Conservation (phyloP, 2,888 invertebrate species). For the Calameuta pallipes region DNA sequence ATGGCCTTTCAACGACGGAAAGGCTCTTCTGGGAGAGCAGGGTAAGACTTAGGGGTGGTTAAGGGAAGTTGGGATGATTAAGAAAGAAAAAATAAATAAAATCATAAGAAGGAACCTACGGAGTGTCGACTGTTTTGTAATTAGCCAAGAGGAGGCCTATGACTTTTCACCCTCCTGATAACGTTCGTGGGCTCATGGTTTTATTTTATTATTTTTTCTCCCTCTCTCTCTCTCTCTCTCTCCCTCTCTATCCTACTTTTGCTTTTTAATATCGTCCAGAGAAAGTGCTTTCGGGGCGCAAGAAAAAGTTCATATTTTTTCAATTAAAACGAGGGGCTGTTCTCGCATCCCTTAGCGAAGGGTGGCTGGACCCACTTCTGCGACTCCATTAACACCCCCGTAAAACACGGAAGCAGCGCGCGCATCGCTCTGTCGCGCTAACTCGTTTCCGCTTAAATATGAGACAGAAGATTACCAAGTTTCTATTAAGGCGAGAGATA, state of each 20-base stretch:
- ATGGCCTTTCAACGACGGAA: slow-evolving; percentile 7
- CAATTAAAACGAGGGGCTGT: slow-evolving; percentile 54
- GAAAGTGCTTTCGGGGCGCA: slow-evolving; percentile 55
- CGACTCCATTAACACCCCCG: slow-evolving; percentile 56
- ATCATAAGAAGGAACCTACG: slow-evolving; percentile 6
- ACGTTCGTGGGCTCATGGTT: neutral
- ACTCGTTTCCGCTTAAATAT: slow-evolving; percentile 41
- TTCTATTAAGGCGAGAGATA: slow-evolving; percentile 11
- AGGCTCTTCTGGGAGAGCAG: slow-evolving; percentile 27
- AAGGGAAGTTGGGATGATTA: neutral
- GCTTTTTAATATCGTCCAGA: slow-evolving; percentile 14
- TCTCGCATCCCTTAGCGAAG: slow-evolving; percentile 12
- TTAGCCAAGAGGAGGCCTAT: slow-evolving; percentile 35
- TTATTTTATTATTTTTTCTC: neutral
- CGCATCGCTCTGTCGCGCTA: slow-evolving; percentile 2
- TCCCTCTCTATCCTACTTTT: neutral
- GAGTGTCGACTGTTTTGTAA: slow-evolving; percentile 42
- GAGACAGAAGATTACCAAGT: slow-evolving; percentile 36
- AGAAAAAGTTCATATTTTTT: slow-evolving; percentile 65
- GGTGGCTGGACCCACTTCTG: slow-evolving; percentile 37
- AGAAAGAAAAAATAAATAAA: neutral
- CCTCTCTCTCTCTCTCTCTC: neutral
- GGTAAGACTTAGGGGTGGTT: slow-evolving; percentile 14
- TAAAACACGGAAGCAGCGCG: slow-evolving; percentile 33
- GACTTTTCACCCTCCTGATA: slow-evolving; percentile 15